Conservation (phyloP, 2,113 vertebrate genomes). For the Xyrauchen texanus region DNA sequence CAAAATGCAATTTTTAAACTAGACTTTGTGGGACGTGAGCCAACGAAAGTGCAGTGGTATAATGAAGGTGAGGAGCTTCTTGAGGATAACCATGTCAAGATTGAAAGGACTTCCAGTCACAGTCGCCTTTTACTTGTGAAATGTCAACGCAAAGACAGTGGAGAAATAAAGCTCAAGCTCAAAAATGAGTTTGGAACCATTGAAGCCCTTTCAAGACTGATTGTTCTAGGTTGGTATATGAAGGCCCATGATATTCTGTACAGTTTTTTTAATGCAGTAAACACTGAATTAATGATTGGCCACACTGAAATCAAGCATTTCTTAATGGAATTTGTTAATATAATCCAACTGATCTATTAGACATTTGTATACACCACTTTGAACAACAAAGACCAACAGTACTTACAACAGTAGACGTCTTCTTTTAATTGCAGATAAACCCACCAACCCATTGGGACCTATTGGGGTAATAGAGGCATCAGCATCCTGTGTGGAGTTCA, state of each 20-base stretch:
- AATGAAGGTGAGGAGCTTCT: slow-evolving; percentile 78
- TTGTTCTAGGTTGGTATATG: slow-evolving; percentile 76
- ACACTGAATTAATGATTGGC: too few relatives aligned
- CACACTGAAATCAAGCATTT: too few relatives aligned
- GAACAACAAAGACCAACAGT: too few relatives aligned
- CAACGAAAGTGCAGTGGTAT: slow-evolving; percentile 80
- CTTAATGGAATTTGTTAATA: too few relatives aligned
- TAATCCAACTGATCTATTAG: too few relatives aligned
- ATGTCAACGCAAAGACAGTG: slow-evolving; percentile 75
- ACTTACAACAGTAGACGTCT: background rate
- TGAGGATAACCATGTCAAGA: slow-evolving; percentile 66
- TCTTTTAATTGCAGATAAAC: slow-evolving; percentile 70
- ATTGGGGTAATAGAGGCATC: slow-evolving; percentile 77
- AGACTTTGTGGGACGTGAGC: slow-evolving; percentile 78
- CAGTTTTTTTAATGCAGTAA: background rate
- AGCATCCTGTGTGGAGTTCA: slow-evolving; percentile 70
- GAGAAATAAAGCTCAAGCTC: slow-evolving; percentile 83
- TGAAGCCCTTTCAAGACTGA: slow-evolving; percentile 75
- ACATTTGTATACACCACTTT: too few relatives aligned
- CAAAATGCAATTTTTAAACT: slow-evolving; percentile 76
- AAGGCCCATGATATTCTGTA: background rate
- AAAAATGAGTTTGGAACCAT: slow-evolving; percentile 80
- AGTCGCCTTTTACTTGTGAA: slow-evolving; percentile 76
- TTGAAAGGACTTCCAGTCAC: slow-evolving; percentile 72
- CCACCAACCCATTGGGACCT: slow-evolving; percentile 79